Base-by-base conservation (phyloP, 2,113 vertebrate species). In the Nematolebias whitei region DNA sequence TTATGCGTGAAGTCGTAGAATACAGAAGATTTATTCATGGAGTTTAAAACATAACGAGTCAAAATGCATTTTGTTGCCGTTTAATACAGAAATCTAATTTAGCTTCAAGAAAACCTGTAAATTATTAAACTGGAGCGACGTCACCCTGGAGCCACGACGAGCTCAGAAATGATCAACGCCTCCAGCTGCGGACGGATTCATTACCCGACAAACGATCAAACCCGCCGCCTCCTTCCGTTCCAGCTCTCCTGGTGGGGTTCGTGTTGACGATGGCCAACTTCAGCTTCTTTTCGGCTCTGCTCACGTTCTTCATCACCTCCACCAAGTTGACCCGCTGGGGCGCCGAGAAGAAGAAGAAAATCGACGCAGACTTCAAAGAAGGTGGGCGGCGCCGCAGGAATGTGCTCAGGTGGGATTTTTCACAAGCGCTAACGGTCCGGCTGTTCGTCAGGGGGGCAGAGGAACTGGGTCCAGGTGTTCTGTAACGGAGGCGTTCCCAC, bases 401-500 rank as follows among this genome's bases (percentile, higher is more conserved):
- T n/a, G 12, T 41, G 4, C 43, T 43, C 19, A 14, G 22, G 7
- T 63, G 32, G 20, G 10, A 7, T 2, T 1, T 11, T 10, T 29
- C 6, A 24, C 3, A 24, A 50, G 20, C 15, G 26, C 3, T 35
- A 14, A 38, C 14, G 18, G 5, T 7, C 19, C 38, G 32, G 8
- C 2, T 19, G 12, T 39, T 39, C n/a, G 10, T 67, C 26, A 99
- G 97, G 97, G 44, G 96, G 98, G 2, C 96, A 97, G 85, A 95
- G 97, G 85, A 98, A 95, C 81, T 98, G 96, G 97, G 3, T 98
- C 9, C 98, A 99, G 87, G 96, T 99, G 0, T 94, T 98, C 86
- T 98, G 96, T 87, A 98, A 98, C 0, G 96, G 98, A 35, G 96
- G 95, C 2, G 91, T 99, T 26, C 95, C 98, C 39, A 94, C 96